Percentiles rank a stretch among this genome's conserved stretches.
Conservation (phyloP, 1,140 invertebrate genomes). For the Polypedilum pembai region DNA sequence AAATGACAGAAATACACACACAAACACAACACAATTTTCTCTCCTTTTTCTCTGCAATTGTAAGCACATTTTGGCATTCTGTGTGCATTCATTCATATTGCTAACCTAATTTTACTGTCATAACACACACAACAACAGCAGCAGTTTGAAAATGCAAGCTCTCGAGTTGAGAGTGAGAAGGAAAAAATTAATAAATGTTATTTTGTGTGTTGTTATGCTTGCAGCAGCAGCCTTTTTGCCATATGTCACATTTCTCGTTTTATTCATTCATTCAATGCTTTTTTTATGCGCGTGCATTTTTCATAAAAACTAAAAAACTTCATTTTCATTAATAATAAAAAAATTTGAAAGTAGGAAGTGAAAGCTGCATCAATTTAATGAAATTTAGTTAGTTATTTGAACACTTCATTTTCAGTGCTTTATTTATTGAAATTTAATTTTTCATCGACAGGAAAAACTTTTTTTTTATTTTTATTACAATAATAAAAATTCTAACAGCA, state of each 20-base stretch:
- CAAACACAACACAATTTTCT: not conserved
- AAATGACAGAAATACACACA: not conserved
- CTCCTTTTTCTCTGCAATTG: not conserved
- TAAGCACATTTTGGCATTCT: not conserved
- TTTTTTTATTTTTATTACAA: not conserved
- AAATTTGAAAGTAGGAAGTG: not conserved
- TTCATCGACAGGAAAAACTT: not conserved
- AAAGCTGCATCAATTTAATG: not conserved
- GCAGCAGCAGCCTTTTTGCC: constrained; percentile 1
- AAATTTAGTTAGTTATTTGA: not conserved
- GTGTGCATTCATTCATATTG: not conserved
- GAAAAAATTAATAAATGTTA: constrained; percentile 23
- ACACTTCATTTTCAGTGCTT: not conserved
- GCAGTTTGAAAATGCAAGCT: constrained; percentile 5
- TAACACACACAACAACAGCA: not conserved
- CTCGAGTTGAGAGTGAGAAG: not conserved
- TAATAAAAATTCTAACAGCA: not conserved
- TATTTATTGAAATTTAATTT: not conserved
- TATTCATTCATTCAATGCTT: not conserved
- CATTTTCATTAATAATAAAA: not conserved
- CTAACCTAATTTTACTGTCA: constrained; percentile 26
- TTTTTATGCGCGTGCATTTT: not conserved
- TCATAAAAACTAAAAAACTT: no score
- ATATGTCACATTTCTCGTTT: constrained; percentile 1
- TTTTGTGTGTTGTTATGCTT: constrained; percentile 19